Evolutionary conservation across 1,140 invertebrate genomes (phyloP).

Genomic region (Berghia stephanieae): DNA sequence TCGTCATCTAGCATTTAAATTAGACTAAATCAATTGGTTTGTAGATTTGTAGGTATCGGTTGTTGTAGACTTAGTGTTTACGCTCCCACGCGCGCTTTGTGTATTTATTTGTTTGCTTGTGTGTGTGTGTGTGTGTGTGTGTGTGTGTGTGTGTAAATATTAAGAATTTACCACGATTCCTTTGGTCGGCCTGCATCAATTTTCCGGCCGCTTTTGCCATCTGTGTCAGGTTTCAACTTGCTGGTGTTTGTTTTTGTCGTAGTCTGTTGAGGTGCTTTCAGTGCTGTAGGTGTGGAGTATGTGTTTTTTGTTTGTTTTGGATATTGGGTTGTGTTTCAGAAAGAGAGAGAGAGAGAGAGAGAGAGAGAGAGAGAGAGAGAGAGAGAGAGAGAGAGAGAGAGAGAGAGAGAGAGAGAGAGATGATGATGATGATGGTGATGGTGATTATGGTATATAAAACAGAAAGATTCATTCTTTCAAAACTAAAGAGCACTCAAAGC

Average conservation of each 20-base stretch:
- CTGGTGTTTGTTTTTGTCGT: constrained; percentile 11
- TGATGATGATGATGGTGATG: neutral
- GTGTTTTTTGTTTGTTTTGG: neutral
- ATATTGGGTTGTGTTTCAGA: neutral
- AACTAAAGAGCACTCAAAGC: too few species aligned
- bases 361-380: constrained; percentile 22
- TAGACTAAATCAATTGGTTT: too few species aligned
- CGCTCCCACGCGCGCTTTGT: too few species aligned
- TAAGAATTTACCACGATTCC: neutral
- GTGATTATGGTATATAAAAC: neutral
- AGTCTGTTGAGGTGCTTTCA: neutral
- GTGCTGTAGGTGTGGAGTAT: constrained; percentile 1
- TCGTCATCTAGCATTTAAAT: too few species aligned
- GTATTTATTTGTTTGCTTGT: neutral
- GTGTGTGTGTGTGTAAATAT: constrained; percentile 9
- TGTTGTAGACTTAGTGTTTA: too few species aligned
- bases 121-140: constrained; percentile 17
- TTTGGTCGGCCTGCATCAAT: too few species aligned
- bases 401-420: constrained; percentile 20
- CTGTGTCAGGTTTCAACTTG: neutral
- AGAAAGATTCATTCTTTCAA: too few species aligned
- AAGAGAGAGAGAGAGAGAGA: constrained; percentile 8
- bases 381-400: constrained; percentile 16
- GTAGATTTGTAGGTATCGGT: too few species aligned
- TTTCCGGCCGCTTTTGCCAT: too few species aligned